These are phyloP conservation scores for Tamias sibiricus DNA, from an alignment of 2,113 vertebrate species.

Conservation along the genomic window DNA sequence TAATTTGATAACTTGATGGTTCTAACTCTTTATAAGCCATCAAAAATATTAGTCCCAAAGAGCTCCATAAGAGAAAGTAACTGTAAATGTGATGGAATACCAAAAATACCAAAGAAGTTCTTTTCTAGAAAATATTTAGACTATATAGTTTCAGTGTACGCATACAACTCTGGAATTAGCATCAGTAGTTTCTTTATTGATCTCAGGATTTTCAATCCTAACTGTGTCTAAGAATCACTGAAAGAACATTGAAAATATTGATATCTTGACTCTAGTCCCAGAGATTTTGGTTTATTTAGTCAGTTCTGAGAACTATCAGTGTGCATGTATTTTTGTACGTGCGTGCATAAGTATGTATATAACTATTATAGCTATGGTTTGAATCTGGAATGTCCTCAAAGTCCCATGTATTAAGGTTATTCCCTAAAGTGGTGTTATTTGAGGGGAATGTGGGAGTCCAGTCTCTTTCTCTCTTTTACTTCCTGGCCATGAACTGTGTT, in stretches of 20 bases:
- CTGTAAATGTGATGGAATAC: conserved; percentile 26
- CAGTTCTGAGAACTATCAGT: neutral
- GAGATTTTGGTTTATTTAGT: neutral
- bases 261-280: neutral
- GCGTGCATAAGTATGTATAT: no score
- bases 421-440: neutral
- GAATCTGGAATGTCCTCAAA: neutral
- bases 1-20: conserved; percentile 82
- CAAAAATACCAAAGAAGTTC: neutral
- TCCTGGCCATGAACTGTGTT: neutral
- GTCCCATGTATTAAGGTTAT: neutral
- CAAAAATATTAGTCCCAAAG: conserved; percentile 70
- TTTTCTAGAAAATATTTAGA: neutral
- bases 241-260: neutral
- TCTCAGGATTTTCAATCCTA: neutral
- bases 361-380: no score
- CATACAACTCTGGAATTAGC: neutral
- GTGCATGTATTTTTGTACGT: neutral
- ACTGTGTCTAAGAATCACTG: neutral
- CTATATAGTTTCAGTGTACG: neutral
- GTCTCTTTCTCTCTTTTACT: neutral
- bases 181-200: neutral
- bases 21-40: conserved; percentile 67
- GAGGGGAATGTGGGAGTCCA: neutral
- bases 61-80: conserved; percentile 47